phyloP scores from a whole-genome alignment of 2,888 invertebrate genomes.

The Philereme vetulata region DNA sequence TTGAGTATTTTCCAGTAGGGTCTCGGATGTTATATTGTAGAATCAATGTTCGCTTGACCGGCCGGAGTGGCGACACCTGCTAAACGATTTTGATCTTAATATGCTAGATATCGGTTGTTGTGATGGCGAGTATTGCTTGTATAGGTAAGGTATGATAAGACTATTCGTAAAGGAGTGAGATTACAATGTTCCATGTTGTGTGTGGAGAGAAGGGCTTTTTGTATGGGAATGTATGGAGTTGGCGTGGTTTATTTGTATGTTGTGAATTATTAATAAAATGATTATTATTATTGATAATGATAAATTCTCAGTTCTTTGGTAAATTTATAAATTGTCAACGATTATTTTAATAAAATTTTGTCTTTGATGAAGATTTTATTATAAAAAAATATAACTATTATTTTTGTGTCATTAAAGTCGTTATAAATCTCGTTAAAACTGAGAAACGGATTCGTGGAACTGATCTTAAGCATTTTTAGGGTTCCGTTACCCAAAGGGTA shows the following conservation, averaged over 20 bases:
- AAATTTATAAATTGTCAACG: neutral
- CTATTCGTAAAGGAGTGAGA: conserved; percentile 17
- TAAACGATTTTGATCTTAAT: conserved; percentile 37
- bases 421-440: neutral
- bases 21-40: conserved; percentile 79
- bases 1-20: conserved; percentile 66
- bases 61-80: conserved; percentile 52
- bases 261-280: conserved; percentile 10
- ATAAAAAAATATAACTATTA: neutral
- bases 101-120: conserved; percentile 38
- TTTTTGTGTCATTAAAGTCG: neutral
- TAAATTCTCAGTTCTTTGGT: no score
- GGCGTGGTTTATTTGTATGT: conserved; percentile 21
- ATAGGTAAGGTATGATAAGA: conserved; percentile 37
- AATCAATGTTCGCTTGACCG: conserved; percentile 79
- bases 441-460: neutral
- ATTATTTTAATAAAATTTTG: neutral
- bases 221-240: conserved; percentile 22
- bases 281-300: neutral
- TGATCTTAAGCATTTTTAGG: neutral
- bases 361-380: neutral
- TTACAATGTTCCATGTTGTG: conserved; percentile 12
- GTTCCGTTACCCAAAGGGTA: no score
- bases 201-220: conserved; percentile 14
- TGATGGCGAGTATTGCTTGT: conserved; percentile 40